Evolutionary conservation across 2,888 invertebrate species (phyloP), one percentile per base, ranked within the genome.

Genomic region (Amphimallon solstitiale): DNA sequence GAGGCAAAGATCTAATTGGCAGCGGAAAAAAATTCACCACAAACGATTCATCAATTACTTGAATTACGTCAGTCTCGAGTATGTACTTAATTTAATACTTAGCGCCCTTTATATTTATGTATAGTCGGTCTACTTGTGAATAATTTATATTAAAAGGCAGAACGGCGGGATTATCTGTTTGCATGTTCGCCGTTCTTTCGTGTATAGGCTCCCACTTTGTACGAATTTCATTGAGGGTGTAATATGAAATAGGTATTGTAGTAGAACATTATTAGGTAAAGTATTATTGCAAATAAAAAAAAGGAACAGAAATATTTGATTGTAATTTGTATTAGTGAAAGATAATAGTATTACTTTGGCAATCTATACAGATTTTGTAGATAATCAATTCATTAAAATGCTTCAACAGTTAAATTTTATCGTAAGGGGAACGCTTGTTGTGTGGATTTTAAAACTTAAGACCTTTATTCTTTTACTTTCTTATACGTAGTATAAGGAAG

Each of bases 1-100:
- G 40, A 23, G 40, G 40, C 23, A 35, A 21, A 23, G 21, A 17
- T 73, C 72, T 76, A 76, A 77, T 76, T 76, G 74, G 40, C 40
- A 40, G 40, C 38, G 40, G 74, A 75, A 76, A 78, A 78, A 77
- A 76, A 76, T n/a, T 74, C 75, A 75, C 76, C 78, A 74, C 77
- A 77, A 76, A 77, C 75, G 77, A 72, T 70, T 73, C 76, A 73
- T 74, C 77, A 77, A 76, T 77, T 78, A 78, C 70, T 68, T 67
- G 74, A 76, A 77, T 77, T 77, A 76, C 75, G 75, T 75, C 75
- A 73, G 75, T 73, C 74, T 72, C 71, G 72, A 72, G 72, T 72
- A 48, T 49, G 62, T 62, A 72, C 72, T 73, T 78, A 78, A 78
- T 77, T 73, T 75, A 76, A 77, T 77, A 75, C 74, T 70, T 73